Base-by-base conservation (phyloP, 1,140 invertebrate species). In the Sarcophaga bullata region DNA sequence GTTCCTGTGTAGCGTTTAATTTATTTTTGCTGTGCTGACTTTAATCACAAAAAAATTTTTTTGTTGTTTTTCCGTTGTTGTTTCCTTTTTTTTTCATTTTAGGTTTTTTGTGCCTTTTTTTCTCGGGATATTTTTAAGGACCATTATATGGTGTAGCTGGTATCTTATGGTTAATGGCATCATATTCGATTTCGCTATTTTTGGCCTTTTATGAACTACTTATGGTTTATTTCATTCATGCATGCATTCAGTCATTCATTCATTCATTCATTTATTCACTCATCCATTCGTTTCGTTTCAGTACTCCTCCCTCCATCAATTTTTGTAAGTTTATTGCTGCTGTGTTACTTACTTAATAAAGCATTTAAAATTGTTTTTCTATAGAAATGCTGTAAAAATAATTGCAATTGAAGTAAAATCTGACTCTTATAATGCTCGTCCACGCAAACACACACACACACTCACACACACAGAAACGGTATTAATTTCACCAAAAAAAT, bases 201-300 rank as follows among this genome's bases (percentile, higher is more conserved):
- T 58, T 58, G 1, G 25, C 1, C n/a, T 62, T 62, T 15, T 62
- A 19, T 19, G 6, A 19, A 68, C 62, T 17, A 68, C 62, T 68
- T 68, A 68, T 68, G 62, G 62, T 68, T 68, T 19, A 68, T 68
- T 68, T 68, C 62, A 68, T 68, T 68, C 17, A 68, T 68, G 15
- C 19, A 68, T 19, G 25, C 25, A 37, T 37, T 37, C 25, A 37
- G 25, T 37, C 25, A 37, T 37, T 37, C 25, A 37, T 37, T 37
- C 25, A 37, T 37, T 37, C 25, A 37, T 37, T 37, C 25, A 37
- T 37, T 37, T 4, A 37, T 37, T 37, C 25, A 37, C 25, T 37
- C 25, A 37, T 37, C 25, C 25, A 37, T 37, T 37, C 25, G 25
- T 37, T 37, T 37, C 1, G 25, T 37, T 37, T 37, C 25, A 2